phyloP scores from a whole-genome alignment of 2,797 vertebrate genomes.

The Sternarchorhynchus goeldii region DNA sequence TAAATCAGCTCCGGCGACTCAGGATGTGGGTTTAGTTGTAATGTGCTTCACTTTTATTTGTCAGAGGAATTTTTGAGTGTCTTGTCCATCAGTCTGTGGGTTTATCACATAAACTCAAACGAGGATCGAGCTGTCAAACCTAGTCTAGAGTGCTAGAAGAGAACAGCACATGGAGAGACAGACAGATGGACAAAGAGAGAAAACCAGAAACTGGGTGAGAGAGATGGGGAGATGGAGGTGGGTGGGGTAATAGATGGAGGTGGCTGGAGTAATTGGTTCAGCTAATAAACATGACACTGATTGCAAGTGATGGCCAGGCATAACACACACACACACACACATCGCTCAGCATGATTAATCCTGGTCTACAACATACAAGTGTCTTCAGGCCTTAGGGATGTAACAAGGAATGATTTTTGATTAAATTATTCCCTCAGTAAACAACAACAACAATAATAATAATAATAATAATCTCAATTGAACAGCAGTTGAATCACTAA shows the following conservation, averaged over 20 bases:
- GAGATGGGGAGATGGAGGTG: slow-evolving; percentile 49
- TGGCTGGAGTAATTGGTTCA: slow-evolving; percentile 65
- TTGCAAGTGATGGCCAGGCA: slow-evolving; percentile 59
- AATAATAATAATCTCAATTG: too few relatives aligned
- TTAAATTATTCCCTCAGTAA: slow-evolving; percentile 43
- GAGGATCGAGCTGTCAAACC: slow-evolving; percentile 64
- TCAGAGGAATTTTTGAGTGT: slow-evolving; percentile 58
- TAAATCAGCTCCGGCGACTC: slow-evolving; percentile 43
- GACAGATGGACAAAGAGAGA: neutral
- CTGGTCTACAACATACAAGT: too few relatives aligned
- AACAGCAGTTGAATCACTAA: neutral
- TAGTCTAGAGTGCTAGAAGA: slow-evolving; percentile 8
- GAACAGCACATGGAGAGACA: neutral
- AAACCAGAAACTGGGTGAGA: slow-evolving; percentile 13
- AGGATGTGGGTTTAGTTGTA: slow-evolving; percentile 51
- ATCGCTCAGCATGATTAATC: too few relatives aligned
- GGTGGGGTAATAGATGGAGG: slow-evolving; percentile 44
- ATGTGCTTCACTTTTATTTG: slow-evolving; percentile 57
- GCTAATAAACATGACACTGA: slow-evolving; percentile 63
- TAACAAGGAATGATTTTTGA: slow-evolving; percentile 30
- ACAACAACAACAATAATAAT: neutral
- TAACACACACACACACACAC: slow-evolving; percentile 36
- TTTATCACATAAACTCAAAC: slow-evolving; percentile 60
- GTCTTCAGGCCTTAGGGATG: too few relatives aligned
- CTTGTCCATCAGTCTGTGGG: slow-evolving; percentile 28